phyloP scores from a whole-genome alignment of 2,888 invertebrate species.

The Euclidia mi region DNA sequence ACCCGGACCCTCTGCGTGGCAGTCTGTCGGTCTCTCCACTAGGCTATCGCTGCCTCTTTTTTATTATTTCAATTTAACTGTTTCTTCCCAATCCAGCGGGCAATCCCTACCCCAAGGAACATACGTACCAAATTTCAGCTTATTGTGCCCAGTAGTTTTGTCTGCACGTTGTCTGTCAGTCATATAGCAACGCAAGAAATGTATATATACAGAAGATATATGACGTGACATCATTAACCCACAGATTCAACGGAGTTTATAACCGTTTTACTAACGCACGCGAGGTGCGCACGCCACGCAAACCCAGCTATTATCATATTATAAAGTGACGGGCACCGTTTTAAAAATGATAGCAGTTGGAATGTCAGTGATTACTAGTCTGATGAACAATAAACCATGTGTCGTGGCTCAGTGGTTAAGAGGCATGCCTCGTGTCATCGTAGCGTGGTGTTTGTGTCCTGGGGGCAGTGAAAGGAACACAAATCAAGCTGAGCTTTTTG shows the following conservation, averaged over 20 bases:
- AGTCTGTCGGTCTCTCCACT: no score
- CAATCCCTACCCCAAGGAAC: no score
- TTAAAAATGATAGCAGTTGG: constrained; percentile 24
- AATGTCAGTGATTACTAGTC: constrained; percentile 29
- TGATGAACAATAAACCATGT: constrained; percentile 24
- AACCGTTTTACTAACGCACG: no score
- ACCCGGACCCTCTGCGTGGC: no score
- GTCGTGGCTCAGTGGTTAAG: not conserved
- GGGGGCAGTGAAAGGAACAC: constrained; percentile 42
- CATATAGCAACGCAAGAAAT: no score
- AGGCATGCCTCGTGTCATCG: constrained; percentile 2
- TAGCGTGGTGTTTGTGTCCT: constrained; percentile 22
- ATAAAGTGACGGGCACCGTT: constrained; percentile 17
- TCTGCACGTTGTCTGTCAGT: no score
- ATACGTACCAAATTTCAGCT: no score
- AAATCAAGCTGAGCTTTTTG: constrained; percentile 35
- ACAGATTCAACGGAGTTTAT: not conserved
- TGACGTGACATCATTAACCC: constrained; percentile 10
- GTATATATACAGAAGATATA: no score
- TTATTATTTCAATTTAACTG: no score
- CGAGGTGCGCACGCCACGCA: not conserved
- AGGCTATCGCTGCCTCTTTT: no score
- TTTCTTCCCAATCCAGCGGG: no score
- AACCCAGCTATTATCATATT: constrained; percentile 24
- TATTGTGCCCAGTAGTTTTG: no score